Conservation (phyloP, 1,140 invertebrate genomes). For the Bombus difficillimus region DNA sequence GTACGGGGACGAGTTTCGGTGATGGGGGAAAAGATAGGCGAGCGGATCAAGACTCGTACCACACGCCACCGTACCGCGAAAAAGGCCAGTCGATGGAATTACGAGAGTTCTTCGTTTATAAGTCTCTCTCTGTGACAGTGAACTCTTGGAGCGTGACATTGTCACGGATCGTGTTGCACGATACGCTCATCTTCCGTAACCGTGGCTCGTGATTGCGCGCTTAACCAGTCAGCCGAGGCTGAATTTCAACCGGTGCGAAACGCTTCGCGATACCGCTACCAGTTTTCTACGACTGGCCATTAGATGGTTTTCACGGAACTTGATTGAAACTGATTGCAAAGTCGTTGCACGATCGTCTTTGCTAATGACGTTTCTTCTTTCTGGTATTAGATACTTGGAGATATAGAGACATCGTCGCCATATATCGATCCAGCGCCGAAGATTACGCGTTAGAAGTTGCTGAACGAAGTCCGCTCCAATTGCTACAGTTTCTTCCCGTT, state of each 20-base stretch:
- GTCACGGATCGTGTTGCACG: conserved; percentile 73
- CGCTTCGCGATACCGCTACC: conserved; percentile 33
- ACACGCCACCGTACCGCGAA: background rate
- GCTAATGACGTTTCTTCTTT: background rate
- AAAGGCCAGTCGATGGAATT: background rate
- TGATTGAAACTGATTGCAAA: conserved; percentile 4
- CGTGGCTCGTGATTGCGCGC: conserved; percentile 46
- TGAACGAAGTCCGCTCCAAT: background rate
- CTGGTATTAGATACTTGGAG: background rate
- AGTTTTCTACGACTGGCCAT: conserved; percentile 26
- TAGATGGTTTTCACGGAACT: conserved; percentile 34
- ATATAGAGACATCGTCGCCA: background rate
- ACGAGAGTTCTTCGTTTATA: background rate
- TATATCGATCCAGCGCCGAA: background rate
- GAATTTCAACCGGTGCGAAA: conserved; percentile 44
- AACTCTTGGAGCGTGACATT: conserved; percentile 70
- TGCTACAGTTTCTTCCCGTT: background rate
- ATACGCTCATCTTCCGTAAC: conserved; percentile 64
- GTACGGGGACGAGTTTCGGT: background rate
- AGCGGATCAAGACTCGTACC: background rate
- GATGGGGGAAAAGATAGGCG: background rate
- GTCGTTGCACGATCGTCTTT: background rate
- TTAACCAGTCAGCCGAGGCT: conserved; percentile 43
- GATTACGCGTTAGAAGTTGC: background rate
- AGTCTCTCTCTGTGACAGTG: conserved; percentile 61